These are phyloP conservation scores for Plumapathes pennacea DNA, from an alignment of 92 coral and sea anemone genomes.

Conservation along the genomic window DNA sequence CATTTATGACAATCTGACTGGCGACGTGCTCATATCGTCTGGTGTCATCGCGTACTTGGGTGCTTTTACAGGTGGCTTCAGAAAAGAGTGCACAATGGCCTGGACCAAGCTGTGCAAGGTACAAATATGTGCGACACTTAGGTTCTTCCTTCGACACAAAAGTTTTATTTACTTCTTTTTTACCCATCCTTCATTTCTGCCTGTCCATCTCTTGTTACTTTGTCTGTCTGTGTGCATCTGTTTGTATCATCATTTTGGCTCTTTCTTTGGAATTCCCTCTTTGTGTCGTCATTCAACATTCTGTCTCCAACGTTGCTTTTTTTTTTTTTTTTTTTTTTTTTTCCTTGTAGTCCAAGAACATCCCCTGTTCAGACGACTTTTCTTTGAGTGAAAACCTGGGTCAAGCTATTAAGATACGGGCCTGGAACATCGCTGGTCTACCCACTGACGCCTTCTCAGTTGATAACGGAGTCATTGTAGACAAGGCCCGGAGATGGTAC, in stretches of 20 bases:
- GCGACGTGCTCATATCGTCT: slow-evolving; percentile 97
- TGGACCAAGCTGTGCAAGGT: slow-evolving; percentile 99
- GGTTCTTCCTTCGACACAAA: too few species aligned
- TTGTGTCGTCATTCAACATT: too few species aligned
- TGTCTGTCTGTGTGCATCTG: too few species aligned
- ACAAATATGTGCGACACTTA: too few species aligned
- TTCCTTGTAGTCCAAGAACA: slow-evolving; percentile 70
- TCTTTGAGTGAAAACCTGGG: slow-evolving; percentile 94
- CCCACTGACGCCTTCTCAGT: slow-evolving; percentile 97
- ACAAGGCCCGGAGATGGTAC: slow-evolving; percentile 96
- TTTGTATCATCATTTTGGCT: too few species aligned
- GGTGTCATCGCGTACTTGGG: slow-evolving; percentile 98
- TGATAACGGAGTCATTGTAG: slow-evolving; percentile 99
- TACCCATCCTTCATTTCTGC: too few species aligned
- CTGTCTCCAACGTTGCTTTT: too few species aligned
- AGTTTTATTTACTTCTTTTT: not conserved
- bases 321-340: not conserved
- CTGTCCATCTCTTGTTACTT: too few species aligned
- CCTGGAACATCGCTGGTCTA: slow-evolving; percentile 97
- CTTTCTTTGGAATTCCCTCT: too few species aligned
- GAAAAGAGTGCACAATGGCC: slow-evolving; percentile 91
- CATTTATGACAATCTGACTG: slow-evolving; percentile 92
- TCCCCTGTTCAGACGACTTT: slow-evolving; percentile 96
- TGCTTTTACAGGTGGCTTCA: slow-evolving; percentile 95
- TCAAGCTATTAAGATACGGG: slow-evolving; percentile 95